Evolutionary conservation across 2,797 vertebrate genomes (phyloP), one percentile per base, ranked within the genome.

Genomic region (Arrhamphus sclerolepis): DNA sequence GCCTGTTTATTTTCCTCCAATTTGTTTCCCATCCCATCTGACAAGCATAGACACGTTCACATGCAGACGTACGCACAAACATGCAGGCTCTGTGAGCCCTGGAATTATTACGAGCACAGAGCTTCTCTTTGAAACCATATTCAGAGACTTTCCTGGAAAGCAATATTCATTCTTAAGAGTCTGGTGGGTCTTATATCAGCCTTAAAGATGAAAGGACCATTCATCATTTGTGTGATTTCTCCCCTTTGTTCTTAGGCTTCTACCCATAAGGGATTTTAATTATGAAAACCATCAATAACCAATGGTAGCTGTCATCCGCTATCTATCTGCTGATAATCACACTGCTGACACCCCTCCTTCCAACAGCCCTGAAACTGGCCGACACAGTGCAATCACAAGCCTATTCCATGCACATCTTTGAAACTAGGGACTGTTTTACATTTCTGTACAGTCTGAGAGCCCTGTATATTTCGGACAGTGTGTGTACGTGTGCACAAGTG

Each of bases 231-330:
- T 77, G 75, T 88, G 81, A 89, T 91, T 89, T 87, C 76, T 57
- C 42, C 72, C 85, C 83, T 87, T 89, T 91, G 84, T 89, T 90
- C 87, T 77, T 78, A 71, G 70, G 78, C 61, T 63, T 62, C 80
- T 76, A 70, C 75, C 86, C 75, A 85, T 90, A 89, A 88, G 84
- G 66, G 78, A 87, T 91, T 92, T 90, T 89, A 92, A 93, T 92
- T 91, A 93, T 92, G 89, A 89, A 90, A 89, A 82, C 85, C 91
- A 92, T 94, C 91, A 92, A 93, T 92, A 91, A 91, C 87, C 86
- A 75, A 90, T 84, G 89, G 82, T 89, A 90, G 85, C 89, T 91
- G 92, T 92, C 92, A 91, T 82, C 80, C 52, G 86, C 82, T 90
- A 90, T 92, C 91, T 88, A 85, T 86, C 88, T 85, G 78, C 62